Conservation (phyloP, 1,140 invertebrate species). For the Drosophila pallidifrons region DNA sequence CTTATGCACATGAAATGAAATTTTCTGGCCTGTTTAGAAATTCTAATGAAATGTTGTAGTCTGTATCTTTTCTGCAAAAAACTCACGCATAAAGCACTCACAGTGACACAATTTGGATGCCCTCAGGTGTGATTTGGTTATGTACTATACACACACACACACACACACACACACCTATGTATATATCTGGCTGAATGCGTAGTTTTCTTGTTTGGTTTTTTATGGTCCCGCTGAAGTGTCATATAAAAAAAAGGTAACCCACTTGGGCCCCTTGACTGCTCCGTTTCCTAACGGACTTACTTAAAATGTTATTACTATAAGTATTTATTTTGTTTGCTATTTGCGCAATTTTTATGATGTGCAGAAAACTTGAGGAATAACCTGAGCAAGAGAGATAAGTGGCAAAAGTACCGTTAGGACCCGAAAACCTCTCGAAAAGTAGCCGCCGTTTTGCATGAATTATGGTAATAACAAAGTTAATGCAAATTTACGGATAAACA, state of each 20-base stretch:
- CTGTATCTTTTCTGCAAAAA: slow-evolving; percentile 7
- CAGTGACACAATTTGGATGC: slow-evolving; percentile 76
- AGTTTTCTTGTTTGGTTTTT: slow-evolving; percentile 33
- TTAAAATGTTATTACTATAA: slow-evolving; percentile 73
- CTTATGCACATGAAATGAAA: slow-evolving; percentile 71
- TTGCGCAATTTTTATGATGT: slow-evolving; percentile 70
- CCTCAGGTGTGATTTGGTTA: slow-evolving; percentile 68
- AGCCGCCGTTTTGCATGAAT: slow-evolving; percentile 56
- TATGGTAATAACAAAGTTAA: slow-evolving; percentile 33
- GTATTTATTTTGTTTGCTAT: slow-evolving; percentile 69
- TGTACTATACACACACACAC: neutral
- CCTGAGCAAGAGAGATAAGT: slow-evolving; percentile 47
- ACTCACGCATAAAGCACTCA: slow-evolving; percentile 49
- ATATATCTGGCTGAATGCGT: slow-evolving; percentile 2
- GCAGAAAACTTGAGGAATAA: slow-evolving; percentile 41
- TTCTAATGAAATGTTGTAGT: slow-evolving; percentile 65
- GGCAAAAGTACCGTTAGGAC: slow-evolving; percentile 66
- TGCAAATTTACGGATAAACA: neutral
- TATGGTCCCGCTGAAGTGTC: slow-evolving; percentile 53
- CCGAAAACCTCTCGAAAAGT: slow-evolving; percentile 41
- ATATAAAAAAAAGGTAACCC: slow-evolving; percentile 63
- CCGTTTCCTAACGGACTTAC: slow-evolving; percentile 68
- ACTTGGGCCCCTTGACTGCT: slow-evolving; percentile 62
- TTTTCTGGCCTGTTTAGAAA: slow-evolving; percentile 56
- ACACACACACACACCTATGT: slow-evolving; percentile 1